Evolutionary conservation across 2,888 invertebrate genomes (phyloP).

Genomic region (Apocheima hispidaria): DNA sequence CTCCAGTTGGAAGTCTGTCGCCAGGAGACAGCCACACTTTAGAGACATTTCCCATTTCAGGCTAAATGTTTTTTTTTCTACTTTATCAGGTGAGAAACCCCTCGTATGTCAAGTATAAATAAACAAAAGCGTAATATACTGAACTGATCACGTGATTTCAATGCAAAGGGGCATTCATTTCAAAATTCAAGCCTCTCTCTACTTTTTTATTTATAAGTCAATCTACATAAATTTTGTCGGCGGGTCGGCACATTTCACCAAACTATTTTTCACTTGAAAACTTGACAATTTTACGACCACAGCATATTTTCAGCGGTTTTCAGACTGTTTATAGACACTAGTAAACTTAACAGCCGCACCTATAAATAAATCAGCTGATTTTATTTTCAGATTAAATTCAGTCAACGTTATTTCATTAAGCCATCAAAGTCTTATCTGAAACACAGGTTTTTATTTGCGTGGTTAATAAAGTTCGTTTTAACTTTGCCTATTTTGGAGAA

Average conservation of each 20-base stretch:
- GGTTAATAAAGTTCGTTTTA: not conserved
- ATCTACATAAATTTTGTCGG: not conserved
- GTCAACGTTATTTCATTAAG: conserved; percentile 10
- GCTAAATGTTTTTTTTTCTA: too few relatives aligned
- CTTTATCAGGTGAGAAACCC: too few relatives aligned
- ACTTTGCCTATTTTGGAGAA: not conserved
- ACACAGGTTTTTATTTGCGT: not conserved
- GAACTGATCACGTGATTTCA: too few relatives aligned
- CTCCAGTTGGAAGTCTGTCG: too few relatives aligned
- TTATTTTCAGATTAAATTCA: conserved; percentile 1
- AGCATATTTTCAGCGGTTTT: conserved; percentile 1
- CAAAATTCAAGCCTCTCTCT: too few relatives aligned
- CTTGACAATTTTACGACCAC: not conserved
- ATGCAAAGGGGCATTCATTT: too few relatives aligned
- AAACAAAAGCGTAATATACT: too few relatives aligned
- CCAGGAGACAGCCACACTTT: too few relatives aligned
- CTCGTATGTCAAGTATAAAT: too few relatives aligned
- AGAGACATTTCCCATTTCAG: too few relatives aligned
- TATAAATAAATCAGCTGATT: conserved; percentile 16
- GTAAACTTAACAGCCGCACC: conserved; percentile 6
- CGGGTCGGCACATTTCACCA: not conserved
- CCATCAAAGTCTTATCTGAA: not conserved
- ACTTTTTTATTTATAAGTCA: not conserved
- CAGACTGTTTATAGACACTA: conserved; percentile 9
- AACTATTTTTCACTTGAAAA: conserved; percentile 1